Conservation (phyloP, 1,140 invertebrate species). For the Amyelois transitella region DNA sequence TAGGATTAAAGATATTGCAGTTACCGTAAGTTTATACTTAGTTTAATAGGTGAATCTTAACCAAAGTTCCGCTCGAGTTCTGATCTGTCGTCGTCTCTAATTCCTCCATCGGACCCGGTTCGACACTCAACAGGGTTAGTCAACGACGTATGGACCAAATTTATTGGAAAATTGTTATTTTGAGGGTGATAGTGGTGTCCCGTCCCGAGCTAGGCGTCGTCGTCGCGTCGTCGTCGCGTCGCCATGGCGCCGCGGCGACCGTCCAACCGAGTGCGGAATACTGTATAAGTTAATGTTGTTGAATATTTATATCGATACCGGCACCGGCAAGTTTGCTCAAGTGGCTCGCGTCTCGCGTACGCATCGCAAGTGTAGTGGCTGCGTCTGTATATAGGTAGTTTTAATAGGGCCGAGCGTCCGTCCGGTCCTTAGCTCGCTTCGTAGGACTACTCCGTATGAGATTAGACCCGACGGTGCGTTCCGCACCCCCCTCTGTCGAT, state of each 20-base stretch:
- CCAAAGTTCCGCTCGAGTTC: slow-evolving; percentile 59
- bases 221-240: slow-evolving; percentile 7
- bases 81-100: slow-evolving; percentile 49
- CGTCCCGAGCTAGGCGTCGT: slow-evolving; percentile 37
- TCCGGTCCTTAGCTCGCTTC: slow-evolving; percentile 36
- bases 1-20: slow-evolving; percentile 33
- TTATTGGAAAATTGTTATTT: slow-evolving; percentile 39
- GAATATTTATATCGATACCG: slow-evolving; percentile 27
- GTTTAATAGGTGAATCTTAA: slow-evolving; percentile 64
- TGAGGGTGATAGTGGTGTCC: slow-evolving; percentile 39
- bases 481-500: slow-evolving; percentile 47
- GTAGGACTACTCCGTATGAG: slow-evolving; percentile 45
- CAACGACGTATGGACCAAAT: slow-evolving; percentile 54
- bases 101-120: slow-evolving; percentile 37
- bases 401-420: slow-evolving; percentile 39
- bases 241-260: slow-evolving; percentile 1
- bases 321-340: slow-evolving; percentile 47
- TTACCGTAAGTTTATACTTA: slow-evolving; percentile 69
- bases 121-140: slow-evolving; percentile 51
- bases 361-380: slow-evolving; percentile 52
- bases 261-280: slow-evolving; percentile 20
- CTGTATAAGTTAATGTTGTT: slow-evolving; percentile 47
- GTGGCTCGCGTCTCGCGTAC: slow-evolving; percentile 54
- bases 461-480: too few relatives aligned
- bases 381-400: slow-evolving; percentile 62